Percentiles rank a stretch among this genome's conserved stretches.
phyloP scores from a whole-genome alignment of 2,113 vertebrate genomes.

The Andinoacara biseriatus region DNA sequence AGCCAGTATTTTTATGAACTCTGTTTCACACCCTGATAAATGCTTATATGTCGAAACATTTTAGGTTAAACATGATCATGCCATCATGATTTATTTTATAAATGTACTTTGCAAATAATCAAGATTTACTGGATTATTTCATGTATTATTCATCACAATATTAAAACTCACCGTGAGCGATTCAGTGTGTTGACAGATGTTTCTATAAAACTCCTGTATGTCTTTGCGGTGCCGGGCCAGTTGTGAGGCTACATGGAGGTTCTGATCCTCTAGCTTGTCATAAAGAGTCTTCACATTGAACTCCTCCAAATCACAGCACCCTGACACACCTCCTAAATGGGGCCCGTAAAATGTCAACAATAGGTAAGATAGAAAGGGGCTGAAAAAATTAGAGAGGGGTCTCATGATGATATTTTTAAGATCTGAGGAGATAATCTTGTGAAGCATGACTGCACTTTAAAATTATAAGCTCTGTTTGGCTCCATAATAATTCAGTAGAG shows the following conservation, averaged over 20 bases:
- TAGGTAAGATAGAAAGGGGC: neutral
- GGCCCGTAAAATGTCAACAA: constrained; percentile 12
- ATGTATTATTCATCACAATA: neutral
- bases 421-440: neutral
- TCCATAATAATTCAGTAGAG: constrained; percentile 18
- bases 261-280: constrained; percentile 95
- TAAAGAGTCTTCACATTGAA: constrained; percentile 91
- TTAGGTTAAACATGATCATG: neutral
- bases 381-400: neutral
- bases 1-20: too few relatives aligned
- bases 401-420: neutral
- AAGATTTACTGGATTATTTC: neutral
- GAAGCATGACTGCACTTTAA: neutral
- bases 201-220: constrained; percentile 83
- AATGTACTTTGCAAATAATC: neutral
- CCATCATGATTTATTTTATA: neutral
- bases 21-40: too few relatives aligned
- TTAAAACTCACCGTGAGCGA: constrained; percentile 79
- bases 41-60: too few relatives aligned
- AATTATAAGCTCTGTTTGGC: constrained; percentile 7
- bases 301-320: constrained; percentile 82
- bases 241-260: constrained; percentile 88
- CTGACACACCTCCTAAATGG: constrained; percentile 59
- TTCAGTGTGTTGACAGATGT: constrained; percentile 82
- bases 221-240: constrained; percentile 87